These are phyloP conservation scores for Heptranchias perlo DNA, from an alignment of 2,113 vertebrate genomes.

Conservation along the genomic window DNA sequence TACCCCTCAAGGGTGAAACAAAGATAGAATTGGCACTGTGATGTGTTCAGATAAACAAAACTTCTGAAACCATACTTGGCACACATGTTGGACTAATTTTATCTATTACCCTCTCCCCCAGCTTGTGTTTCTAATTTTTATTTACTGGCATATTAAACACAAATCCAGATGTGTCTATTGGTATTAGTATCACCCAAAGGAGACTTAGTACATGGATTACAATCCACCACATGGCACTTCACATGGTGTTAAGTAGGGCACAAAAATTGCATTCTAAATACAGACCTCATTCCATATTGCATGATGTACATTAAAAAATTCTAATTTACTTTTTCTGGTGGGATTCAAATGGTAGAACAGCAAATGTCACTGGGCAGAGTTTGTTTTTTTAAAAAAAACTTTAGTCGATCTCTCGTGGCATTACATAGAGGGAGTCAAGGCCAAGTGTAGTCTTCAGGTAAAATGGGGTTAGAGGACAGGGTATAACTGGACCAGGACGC, in stretches of 20 bases:
- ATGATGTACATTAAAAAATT: not conserved
- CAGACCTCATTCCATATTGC: not conserved
- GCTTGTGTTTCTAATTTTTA: not conserved
- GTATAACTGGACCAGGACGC: not conserved
- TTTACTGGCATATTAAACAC: not conserved
- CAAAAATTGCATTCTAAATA: not conserved
- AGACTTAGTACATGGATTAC: not conserved
- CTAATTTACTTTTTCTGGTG: not conserved
- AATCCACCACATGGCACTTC: too few relatives aligned
- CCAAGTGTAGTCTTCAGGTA: not conserved
- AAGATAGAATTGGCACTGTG: not conserved
- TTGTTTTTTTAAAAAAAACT: too few relatives aligned
- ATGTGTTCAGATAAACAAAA: not conserved
- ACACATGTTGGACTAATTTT: not conserved
- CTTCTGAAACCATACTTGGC: not conserved
- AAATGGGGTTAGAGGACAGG: too few relatives aligned
- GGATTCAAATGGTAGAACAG: not conserved
- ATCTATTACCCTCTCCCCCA: not conserved
- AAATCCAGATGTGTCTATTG: not conserved
- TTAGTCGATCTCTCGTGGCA: not conserved
- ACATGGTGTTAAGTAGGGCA: not conserved
- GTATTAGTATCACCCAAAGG: not conserved
- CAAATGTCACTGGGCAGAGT: not conserved
- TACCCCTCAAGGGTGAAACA: not conserved
- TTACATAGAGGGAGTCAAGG: not conserved